These are phyloP conservation scores for Deilephila elpenor DNA, from an alignment of 2,888 invertebrate genomes.

Conservation along the genomic window DNA sequence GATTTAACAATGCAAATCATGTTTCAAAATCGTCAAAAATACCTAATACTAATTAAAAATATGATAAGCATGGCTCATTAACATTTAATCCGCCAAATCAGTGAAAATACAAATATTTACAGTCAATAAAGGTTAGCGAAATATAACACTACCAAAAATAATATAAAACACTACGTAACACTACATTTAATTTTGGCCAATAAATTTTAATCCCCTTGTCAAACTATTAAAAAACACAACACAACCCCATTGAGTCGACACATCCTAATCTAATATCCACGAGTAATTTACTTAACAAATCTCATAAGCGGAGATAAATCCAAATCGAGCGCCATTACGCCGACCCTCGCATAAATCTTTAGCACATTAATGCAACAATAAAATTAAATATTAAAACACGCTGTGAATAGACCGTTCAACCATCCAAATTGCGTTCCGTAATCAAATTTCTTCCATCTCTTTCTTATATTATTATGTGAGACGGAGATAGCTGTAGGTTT, in stretches of 20 bases:
- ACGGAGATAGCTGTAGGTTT: slow-evolving; percentile 52
- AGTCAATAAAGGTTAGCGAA: neutral
- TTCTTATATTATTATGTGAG: slow-evolving; percentile 40
- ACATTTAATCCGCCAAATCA: too few species aligned
- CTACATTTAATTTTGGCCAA: neutral
- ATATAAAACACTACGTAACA: too few species aligned
- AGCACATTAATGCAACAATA: slow-evolving; percentile 75
- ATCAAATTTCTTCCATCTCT: slow-evolving; percentile 52
- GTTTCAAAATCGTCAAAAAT: too few species aligned
- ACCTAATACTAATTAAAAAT: too few species aligned
- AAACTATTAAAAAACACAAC: slow-evolving; percentile 20
- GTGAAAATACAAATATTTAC: neutral
- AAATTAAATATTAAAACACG: slow-evolving; percentile 80
- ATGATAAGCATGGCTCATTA: too few species aligned
- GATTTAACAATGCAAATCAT: too few species aligned
- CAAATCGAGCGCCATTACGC: slow-evolving; percentile 63
- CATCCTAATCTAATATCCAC: slow-evolving; percentile 33
- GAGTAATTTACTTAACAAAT: slow-evolving; percentile 50
- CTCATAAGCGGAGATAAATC: slow-evolving; percentile 48
- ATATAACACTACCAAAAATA: slow-evolving; percentile 19
- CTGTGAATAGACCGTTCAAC: slow-evolving; percentile 64
- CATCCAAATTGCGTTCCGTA: slow-evolving; percentile 60
- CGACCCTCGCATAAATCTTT: slow-evolving; percentile 70
- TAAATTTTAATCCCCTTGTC: slow-evolving; percentile 1
- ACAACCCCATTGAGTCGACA: slow-evolving; percentile 17